Conservation (phyloP, 2,113 vertebrate genomes). For the Porphyrio hochstetteri region DNA sequence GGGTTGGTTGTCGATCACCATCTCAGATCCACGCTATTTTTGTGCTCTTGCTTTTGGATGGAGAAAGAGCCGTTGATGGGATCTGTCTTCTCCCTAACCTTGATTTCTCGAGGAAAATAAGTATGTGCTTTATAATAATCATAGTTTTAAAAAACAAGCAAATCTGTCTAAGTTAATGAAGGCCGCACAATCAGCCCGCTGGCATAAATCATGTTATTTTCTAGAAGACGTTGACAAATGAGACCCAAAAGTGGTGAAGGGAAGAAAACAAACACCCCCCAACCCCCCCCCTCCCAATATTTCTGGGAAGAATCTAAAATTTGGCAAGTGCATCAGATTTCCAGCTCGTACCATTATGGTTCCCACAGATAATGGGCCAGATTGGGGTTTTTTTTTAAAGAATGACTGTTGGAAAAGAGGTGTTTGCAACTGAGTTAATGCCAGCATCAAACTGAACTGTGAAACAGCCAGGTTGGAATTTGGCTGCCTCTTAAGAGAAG, state of each 20-base stretch:
- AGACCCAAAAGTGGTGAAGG: neutral
- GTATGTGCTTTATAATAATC: neutral
- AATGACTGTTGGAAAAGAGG: neutral
- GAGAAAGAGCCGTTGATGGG: neutral
- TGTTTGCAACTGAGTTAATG: neutral
- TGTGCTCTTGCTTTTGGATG: neutral
- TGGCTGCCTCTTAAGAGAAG: too few species aligned
- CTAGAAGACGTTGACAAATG: neutral
- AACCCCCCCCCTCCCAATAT: rapidly evolving
- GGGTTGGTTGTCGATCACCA: neutral
- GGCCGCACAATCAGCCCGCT: neutral
- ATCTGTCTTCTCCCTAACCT: neutral
- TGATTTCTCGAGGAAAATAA: neutral
- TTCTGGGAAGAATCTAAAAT: neutral
- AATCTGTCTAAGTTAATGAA: neutral
- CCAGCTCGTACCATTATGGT: rapidly evolving
- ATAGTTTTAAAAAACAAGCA: neutral
- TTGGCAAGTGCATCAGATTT: neutral
- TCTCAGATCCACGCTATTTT: neutral
- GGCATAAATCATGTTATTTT: conserved; percentile 16
- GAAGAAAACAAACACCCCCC: neutral
- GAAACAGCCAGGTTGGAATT: neutral
- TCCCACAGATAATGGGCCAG: neutral
- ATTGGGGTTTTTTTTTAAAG: neutral
- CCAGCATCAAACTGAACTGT: neutral